Evolutionary conservation across 2,888 invertebrate species (phyloP), one percentile per base, ranked within the genome.

Genomic region (Cremastinae sp.): DNA sequence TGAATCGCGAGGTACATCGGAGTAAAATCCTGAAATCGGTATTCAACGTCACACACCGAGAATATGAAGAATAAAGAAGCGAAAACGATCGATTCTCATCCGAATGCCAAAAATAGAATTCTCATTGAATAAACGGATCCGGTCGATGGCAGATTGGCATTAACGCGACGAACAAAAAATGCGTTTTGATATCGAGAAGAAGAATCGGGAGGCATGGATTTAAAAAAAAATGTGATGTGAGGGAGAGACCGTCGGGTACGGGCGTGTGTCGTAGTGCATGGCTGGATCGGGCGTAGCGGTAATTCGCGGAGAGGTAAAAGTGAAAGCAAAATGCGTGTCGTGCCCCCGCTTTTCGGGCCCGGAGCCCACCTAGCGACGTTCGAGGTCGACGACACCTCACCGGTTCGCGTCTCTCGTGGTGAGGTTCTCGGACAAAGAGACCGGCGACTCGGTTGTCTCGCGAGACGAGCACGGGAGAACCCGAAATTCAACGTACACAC

Each of bases 301-400:
- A 75, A 79, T 79, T 79, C 61, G 74, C 74, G 59, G 70, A 74
- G 74, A 74, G 74, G 78, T 75, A 79, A 79, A 79, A 88, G 87
- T 87, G 88, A 88, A 88, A 87, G 87, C 85, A 83, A 81, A 83
- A 61, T 62, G 73, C 69, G 58, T 73, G 70, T 77, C 74, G 80
- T 82, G 84, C 81, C 81, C 82, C 79, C 77, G 82, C 82, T 84
- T 86, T 86, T 87, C 82, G 84, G 84, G 83, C 80, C 55, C 79
- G 81, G 65, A 81, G 79, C 83, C 83, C 83, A 83, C 83, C 83
- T 84, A 82, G 82, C 75, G 69, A 79, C 81, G 28, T 84, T 83
- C 83, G 86, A 86, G 85, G 86, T 87, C 85, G 83, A 86, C 83
- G 87, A 86, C 86, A 84, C 79, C 74, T 51, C 66, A 43, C 56